phyloP scores from a whole-genome alignment of 2,797 vertebrate species.

The Limnodromus scolopaceus region DNA sequence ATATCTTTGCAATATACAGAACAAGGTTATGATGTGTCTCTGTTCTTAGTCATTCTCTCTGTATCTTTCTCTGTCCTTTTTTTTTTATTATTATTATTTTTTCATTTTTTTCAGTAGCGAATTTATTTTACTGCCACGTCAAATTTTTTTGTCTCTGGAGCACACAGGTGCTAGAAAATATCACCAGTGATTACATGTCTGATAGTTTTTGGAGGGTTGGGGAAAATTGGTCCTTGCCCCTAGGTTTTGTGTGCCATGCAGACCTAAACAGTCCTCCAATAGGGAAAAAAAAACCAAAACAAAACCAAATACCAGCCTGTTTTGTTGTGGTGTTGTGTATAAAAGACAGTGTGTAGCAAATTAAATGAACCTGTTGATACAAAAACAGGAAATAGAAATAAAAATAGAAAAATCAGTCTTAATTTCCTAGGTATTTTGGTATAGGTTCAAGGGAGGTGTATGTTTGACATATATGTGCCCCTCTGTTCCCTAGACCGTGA shows the following conservation, averaged over 20 bases:
- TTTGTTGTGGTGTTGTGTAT: not conserved
- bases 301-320: not conserved
- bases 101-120: not conserved
- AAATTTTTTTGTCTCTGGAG: not conserved
- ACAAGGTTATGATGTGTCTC: not conserved
- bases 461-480: not conserved
- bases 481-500: not conserved
- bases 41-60: not conserved
- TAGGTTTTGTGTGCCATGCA: not conserved
- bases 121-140: not conserved
- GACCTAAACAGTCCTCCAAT: not conserved
- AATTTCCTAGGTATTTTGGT: not conserved
- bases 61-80: fast-evolving
- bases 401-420: not conserved
- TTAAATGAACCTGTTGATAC: not conserved
- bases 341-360: not conserved
- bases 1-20: not conserved
- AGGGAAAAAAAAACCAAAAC: no score
- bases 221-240: not conserved
- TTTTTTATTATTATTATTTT: fast-evolving
- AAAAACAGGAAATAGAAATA: not conserved
- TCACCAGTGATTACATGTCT: fast-evolving
- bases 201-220: not conserved
- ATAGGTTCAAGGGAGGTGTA: fast-evolving
- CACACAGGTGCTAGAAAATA: not conserved